phyloP scores from a whole-genome alignment of 1,140 invertebrate species.

The Cydia fagiglandana region DNA sequence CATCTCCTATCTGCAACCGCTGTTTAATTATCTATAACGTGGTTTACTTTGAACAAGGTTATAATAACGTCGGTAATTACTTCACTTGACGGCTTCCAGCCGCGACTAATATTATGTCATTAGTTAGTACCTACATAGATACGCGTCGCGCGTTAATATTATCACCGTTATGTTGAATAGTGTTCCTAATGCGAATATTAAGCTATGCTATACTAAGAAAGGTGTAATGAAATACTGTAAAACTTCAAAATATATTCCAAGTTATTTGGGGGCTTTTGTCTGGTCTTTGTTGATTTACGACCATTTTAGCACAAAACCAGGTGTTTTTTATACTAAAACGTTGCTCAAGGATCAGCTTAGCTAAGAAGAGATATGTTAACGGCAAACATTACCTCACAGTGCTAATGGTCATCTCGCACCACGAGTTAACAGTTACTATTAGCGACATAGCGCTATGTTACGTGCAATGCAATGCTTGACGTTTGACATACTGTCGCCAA shows the following conservation, averaged over 20 bases:
- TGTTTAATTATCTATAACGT: too few relatives aligned
- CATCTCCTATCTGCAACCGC: too few relatives aligned
- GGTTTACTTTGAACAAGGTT: not conserved
- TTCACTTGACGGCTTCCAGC: not conserved
- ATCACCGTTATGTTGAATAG: too few relatives aligned
- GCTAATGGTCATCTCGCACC: not conserved
- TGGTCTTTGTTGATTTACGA: too few relatives aligned
- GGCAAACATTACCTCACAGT: not conserved
- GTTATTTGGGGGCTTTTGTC: too few relatives aligned
- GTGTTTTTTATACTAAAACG: too few relatives aligned
- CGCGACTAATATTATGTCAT: slow-evolving; percentile 3
- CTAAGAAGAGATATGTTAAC: not conserved
- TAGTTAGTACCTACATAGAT: not conserved
- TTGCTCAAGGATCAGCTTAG: not conserved
- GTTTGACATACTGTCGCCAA: not conserved
- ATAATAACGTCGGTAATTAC: not conserved
- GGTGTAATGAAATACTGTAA: too few relatives aligned
- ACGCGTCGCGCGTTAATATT: not conserved
- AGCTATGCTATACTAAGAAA: too few relatives aligned
- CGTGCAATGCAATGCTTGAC: not conserved
- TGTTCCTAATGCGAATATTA: too few relatives aligned
- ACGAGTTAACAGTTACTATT: slow-evolving; percentile 14
- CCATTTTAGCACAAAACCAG: too few relatives aligned
- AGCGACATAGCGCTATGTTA: not conserved
- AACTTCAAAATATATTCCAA: too few relatives aligned